Evolutionary conservation across 2,797 vertebrate species (phyloP).

Genomic region (Morus bassanus): DNA sequence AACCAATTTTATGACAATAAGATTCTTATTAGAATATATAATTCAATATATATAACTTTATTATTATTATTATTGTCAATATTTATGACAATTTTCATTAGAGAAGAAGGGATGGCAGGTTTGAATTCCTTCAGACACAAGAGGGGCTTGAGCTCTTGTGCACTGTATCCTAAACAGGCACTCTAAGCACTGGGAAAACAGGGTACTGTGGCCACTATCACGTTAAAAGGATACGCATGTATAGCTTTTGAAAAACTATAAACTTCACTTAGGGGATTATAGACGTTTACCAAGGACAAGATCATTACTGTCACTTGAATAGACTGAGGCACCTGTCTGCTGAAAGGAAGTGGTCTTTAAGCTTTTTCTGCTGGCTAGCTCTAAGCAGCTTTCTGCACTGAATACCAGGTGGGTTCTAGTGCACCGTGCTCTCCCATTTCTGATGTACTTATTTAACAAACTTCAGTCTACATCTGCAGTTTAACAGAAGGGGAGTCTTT

Average conservation of each 20-base stretch:
- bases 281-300: not conserved
- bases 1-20: not conserved
- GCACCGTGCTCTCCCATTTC: not conserved
- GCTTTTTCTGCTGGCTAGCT: not conserved
- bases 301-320: not conserved
- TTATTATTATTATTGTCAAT: too few species aligned
- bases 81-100: not conserved
- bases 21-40: too few species aligned
- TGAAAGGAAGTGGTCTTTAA: not conserved
- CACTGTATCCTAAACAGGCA: not conserved
- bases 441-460: not conserved
- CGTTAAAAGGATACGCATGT: not conserved
- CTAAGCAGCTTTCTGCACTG: not conserved
- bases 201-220: not conserved
- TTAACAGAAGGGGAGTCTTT: not conserved
- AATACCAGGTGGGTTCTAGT: not conserved
- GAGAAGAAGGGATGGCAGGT: not conserved
- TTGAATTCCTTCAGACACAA: not conserved
- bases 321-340: not conserved
- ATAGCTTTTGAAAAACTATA: not conserved
- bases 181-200: not conserved
- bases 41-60: too few species aligned
- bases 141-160: not conserved
- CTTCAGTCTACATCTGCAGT: not conserved
- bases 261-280: not conserved